Evolutionary conservation across 2,113 vertebrate species (phyloP), one percentile per base, ranked within the genome.

Genomic region (Cryptomyrus ogoouensis): DNA sequence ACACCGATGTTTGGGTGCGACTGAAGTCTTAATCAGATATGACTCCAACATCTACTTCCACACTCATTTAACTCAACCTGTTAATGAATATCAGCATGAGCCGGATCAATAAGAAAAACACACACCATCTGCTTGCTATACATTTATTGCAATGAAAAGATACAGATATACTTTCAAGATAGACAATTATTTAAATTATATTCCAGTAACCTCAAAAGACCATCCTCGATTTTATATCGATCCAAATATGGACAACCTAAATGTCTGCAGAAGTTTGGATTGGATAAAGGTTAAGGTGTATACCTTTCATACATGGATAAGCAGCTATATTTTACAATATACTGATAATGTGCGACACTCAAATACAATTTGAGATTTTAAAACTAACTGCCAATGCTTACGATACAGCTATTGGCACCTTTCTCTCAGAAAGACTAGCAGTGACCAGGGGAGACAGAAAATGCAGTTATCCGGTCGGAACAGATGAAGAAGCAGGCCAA

Each of bases 71-170:
- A 47, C 46, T n/a, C 52, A n/a, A 66, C 31, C 35, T 58, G 39
- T 42, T 80, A 19, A 39, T 80, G 6, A 80, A 42, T 80, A 8
- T 80, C 6, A 42, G 35, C 31, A 44, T 35, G n/a, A 58, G 39
- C 15, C 2, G 5, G 15, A 42, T 35, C 31, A 77, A 35, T 42
- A n/a, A 77, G 58, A 91, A 87, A 91, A 49, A 85, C 2, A 44
- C 70, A 35, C 42, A 56, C 46, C 88, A 21, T 58, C 47, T 93
- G 91, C 91, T 94, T 95, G 95, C 93, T 94, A 93, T 92, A 92
- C 94, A 94, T 96, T 96, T 96, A 96, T 96, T 96, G 96, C 94
- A 96, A 96, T 95, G 92, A 95, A 95, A 95, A 94, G 93, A 94
- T 96, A 96, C 94, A 95, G 93, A 94, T 96, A 95, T 94, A 95